These are phyloP conservation scores for Ptychobarbus kaznakovi DNA, from an alignment of 2,797 vertebrate genomes.

Conservation along the genomic window DNA sequence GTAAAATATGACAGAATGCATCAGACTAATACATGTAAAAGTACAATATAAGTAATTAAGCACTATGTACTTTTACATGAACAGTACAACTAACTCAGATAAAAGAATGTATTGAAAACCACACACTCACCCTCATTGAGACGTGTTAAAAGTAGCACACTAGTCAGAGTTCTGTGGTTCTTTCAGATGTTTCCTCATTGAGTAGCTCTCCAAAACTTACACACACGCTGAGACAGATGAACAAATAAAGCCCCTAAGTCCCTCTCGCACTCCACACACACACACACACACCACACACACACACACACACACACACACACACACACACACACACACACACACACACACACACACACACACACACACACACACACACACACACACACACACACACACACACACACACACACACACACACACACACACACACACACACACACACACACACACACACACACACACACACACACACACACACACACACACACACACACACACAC, in stretches of 20 bases:
- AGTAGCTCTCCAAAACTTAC: conserved; percentile 34
- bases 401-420: not conserved
- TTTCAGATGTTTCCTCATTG: conserved; percentile 16
- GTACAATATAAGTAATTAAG: not conserved
- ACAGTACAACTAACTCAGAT: not conserved
- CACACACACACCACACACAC: too few species aligned
- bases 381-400: not conserved
- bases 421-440: not conserved
- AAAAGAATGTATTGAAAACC: not conserved
- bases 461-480: conserved; percentile 12
- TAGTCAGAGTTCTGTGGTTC: conserved; percentile 13
- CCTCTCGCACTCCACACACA: too few species aligned
- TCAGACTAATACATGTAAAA: not conserved
- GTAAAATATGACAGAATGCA: not conserved
- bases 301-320: not conserved
- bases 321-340: not conserved
- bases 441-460: not conserved
- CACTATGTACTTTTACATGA: not conserved
- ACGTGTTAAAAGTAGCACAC: not conserved
- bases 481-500: not conserved
- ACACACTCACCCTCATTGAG: conserved; percentile 47
- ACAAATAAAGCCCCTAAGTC: conserved; percentile 42
- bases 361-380: not conserved
- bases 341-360: not conserved
- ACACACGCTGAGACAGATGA: conserved; percentile 45